phyloP scores from a whole-genome alignment of 1,140 invertebrate genomes.

The Papilio dardanus region DNA sequence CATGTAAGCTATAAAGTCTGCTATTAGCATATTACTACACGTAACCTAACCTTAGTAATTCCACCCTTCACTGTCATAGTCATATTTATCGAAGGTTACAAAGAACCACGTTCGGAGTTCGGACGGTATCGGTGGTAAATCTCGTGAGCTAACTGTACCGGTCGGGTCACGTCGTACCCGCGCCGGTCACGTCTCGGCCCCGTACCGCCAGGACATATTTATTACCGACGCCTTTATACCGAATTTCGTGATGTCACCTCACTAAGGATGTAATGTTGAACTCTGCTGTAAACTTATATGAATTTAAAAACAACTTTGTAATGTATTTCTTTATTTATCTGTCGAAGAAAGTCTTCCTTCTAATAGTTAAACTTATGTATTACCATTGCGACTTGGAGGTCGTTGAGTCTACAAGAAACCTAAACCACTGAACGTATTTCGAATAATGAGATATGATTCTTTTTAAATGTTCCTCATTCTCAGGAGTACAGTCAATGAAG shows the following conservation, averaged over 20 bases:
- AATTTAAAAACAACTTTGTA: not conserved
- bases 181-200: constrained; percentile 52
- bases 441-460: too few relatives aligned
- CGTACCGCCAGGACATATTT: constrained; percentile 48
- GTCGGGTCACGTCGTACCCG: constrained; percentile 42
- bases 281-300: constrained; percentile 1
- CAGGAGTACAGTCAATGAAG: too few relatives aligned
- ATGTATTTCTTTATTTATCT: too few relatives aligned
- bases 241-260: constrained; percentile 46
- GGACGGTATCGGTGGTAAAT: constrained; percentile 38
- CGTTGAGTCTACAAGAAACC: too few relatives aligned
- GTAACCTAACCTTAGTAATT: constrained; percentile 19
- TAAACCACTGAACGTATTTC: too few relatives aligned
- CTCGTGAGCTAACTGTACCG: constrained; percentile 36
- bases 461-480: too few relatives aligned
- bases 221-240: constrained; percentile 47
- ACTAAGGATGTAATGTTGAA: constrained; percentile 23
- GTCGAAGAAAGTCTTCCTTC: too few relatives aligned
- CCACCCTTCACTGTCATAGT: constrained; percentile 34
- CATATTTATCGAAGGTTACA: constrained; percentile 36
- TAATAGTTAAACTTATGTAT: too few relatives aligned
- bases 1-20: not conserved
- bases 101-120: constrained; percentile 36
- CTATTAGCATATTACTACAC: constrained; percentile 11
- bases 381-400: too few relatives aligned